Percentiles rank a stretch among this genome's conserved stretches.
phyloP scores from a whole-genome alignment of 2,113 vertebrate genomes.

The Columba livia region DNA sequence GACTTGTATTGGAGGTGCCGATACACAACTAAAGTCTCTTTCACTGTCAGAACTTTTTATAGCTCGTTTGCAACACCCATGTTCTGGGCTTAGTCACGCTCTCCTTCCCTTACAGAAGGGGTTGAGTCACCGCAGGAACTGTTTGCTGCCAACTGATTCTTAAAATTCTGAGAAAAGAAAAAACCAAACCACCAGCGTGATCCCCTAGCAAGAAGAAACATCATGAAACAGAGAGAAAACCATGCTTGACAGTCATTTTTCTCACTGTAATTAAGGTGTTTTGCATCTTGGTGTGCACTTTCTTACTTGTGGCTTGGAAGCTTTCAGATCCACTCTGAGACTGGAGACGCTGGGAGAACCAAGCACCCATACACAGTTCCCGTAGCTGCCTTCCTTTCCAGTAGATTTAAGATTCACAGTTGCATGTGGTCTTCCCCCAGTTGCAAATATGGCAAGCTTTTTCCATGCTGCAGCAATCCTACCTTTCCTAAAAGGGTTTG shows the following conservation, averaged over 20 bases:
- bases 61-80: neutral
- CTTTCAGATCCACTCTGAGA: neutral
- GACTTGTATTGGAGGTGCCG: neutral
- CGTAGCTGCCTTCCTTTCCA: neutral
- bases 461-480: neutral
- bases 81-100: neutral
- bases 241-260: neutral
- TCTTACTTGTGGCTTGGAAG: neutral
- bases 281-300: neutral
- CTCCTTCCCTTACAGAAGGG: neutral
- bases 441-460: neutral
- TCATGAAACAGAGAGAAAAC: neutral
- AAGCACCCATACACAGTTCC: neutral
- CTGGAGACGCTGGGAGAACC: neutral
- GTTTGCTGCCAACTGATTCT: neutral
- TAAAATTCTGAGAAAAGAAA: neutral
- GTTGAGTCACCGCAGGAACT: neutral
- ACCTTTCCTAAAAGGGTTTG: neutral
- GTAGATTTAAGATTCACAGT: neutral
- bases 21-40: neutral
- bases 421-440: neutral
- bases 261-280: neutral
- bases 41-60: neutral
- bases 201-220: neutral
- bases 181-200: neutral